Evolutionary conservation across 2,888 invertebrate genomes (phyloP), one percentile per base, ranked within the genome.

Genomic region (Imbricaverruca yamaguchii): DNA sequence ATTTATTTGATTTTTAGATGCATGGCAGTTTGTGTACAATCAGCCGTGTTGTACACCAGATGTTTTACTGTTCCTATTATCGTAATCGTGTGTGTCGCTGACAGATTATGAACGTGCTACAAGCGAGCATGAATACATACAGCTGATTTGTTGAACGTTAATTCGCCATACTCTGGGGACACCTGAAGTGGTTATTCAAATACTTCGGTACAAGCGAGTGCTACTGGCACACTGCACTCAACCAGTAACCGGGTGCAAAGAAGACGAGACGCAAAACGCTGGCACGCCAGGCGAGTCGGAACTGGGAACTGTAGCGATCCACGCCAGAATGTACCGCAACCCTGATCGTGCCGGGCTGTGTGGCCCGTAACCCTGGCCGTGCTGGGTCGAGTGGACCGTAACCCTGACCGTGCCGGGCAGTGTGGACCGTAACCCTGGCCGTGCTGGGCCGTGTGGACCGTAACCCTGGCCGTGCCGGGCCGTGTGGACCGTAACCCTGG

Each of bases 311-410:
- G 18, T 23, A n/a, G n/a, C 65, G 3, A 4, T 1, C 39, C 39
- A 39, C 39, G 39, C 2, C 39, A 1, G 39, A 39, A 4, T 39
- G 39, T 1, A 39, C 39, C 39, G 39, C 4, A 39, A 39, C 39
- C 39, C 12, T 39, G n/a, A 12, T 12, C 67, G 11, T 25, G 12
- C 6, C 8, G 25, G 25, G 12, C 25, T 2, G 12, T 6, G 4
- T 0, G n/a, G n/a, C n/a, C n/a, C n/a, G n/a, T n/a, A n/a, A n/a
- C n/a, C n/a, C 12, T 39, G n/a, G 25, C 25, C 67, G 11, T 25
- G 12, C 6, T 0, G 25, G 25, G 12, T 12, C 10, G 12, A 0
- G 4, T 0, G n/a, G n/a, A n/a, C n/a, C n/a, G n/a, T n/a, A n/a
- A n/a, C n/a, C n/a, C 12, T 39, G n/a, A 12, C 25, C 67, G 11